Conservation (phyloP, 1,140 invertebrate genomes). For the Drosophila kohkoa region DNA sequence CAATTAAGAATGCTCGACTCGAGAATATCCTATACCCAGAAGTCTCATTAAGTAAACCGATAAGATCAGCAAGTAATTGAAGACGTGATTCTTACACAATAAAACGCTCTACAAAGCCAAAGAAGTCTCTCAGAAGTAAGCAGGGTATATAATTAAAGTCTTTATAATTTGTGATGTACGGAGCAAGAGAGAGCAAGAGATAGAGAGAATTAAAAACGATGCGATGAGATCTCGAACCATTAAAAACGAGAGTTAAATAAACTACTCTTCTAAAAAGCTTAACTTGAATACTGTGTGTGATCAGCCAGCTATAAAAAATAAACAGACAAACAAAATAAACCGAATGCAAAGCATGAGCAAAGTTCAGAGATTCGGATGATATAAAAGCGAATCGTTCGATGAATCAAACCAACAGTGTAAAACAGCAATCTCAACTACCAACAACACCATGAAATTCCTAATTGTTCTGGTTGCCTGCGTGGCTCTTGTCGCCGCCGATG, state of each 20-base stretch:
- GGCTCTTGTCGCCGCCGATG: slow-evolving; percentile 43
- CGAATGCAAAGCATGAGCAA: slow-evolving; percentile 24
- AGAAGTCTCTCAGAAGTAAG: neutral
- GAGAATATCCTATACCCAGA: slow-evolving; percentile 3
- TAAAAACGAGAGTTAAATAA: slow-evolving; percentile 61
- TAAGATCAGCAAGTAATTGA: neutral
- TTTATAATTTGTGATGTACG: neutral
- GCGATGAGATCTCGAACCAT: slow-evolving; percentile 28
- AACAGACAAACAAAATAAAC: slow-evolving; percentile 50
- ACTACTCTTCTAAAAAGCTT: slow-evolving; percentile 41
- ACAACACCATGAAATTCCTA: slow-evolving; percentile 64
- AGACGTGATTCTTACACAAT: neutral
- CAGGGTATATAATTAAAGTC: slow-evolving; percentile 7
- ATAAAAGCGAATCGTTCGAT: slow-evolving; percentile 60
- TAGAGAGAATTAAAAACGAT: neutral
- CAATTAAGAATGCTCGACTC: slow-evolving; percentile 3
- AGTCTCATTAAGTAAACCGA: no score
- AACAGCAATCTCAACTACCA: slow-evolving; percentile 32
- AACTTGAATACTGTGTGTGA: slow-evolving; percentile 35
- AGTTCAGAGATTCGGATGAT: slow-evolving; percentile 51
- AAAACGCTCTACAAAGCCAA: neutral
- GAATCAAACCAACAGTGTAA: slow-evolving; percentile 54
- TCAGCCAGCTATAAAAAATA: slow-evolving; percentile 61
- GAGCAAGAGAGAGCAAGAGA: neutral
- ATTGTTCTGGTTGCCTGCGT: slow-evolving; percentile 56